Evolutionary conservation across 2,113 vertebrate genomes (phyloP), one percentile per base, ranked within the genome.

Genomic region (Aphelocoma coerulescens): DNA sequence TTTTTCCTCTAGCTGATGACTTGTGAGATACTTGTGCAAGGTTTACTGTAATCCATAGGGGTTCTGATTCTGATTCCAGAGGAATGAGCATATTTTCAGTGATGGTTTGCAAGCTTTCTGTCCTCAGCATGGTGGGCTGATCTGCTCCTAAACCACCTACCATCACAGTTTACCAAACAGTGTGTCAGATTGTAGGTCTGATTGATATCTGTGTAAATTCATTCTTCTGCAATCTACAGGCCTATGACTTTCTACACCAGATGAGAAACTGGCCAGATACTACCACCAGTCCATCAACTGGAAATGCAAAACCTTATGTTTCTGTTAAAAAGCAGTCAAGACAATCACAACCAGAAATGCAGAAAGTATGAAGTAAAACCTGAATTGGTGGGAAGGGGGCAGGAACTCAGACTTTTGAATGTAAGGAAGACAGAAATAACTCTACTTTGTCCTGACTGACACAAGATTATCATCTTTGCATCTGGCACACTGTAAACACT

Each of bases 311-410:
- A 10, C 24, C 15, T 59, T 77, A 69, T 71, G 26, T 48, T 92
- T 84, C 82, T 80, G 39, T 80, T 80, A n/a, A 77, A 75, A 88
- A 67, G 33, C 46, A 66, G 46, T 51, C 21, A 32, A 61, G 78
- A 68, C 66, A 91, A 59, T 16, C 48, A 52, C 16, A 16, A 77
- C 35, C 39, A 95, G 80, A 92, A 91, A 91, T 90, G 73, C 73
- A 79, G 86, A 67, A 96, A 84, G 41, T 89, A 94, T 93, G 95
- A 95, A 86, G 92, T 86, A 92, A 91, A 97, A 93, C 92, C 91
- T 94, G 95, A 94, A 66, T 57, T 0, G 0, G 44, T 59, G 65
- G 32, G 9, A 12, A 69, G 28, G 9, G 19, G 27, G 23, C 11
- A 8, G 57, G 20, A 90, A 43, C 43, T 73, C 39, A 59, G 69